Conservation (phyloP, 2,888 invertebrate species). For the Poecilobothrus nobilitatus region DNA sequence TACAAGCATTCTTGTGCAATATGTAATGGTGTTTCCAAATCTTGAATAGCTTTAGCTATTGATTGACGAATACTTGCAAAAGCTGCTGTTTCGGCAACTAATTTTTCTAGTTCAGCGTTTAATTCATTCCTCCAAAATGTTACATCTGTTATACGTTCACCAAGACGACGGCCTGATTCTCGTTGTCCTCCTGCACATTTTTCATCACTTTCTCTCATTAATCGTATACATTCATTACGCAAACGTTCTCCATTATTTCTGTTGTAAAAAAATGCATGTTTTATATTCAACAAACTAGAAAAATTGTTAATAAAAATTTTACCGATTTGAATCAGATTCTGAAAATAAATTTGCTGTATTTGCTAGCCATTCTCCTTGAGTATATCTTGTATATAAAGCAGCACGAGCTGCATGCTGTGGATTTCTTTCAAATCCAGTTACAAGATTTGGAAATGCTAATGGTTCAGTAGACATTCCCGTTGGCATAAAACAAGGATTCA, state of each 20-base stretch:
- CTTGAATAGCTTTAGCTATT: slow-evolving; percentile 56
- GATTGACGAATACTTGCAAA: slow-evolving; percentile 56
- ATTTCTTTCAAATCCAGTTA: slow-evolving; percentile 66
- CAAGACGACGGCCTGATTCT: slow-evolving; percentile 72
- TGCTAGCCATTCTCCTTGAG: slow-evolving; percentile 80
- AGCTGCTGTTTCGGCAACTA: slow-evolving; percentile 64
- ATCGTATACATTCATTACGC: slow-evolving; percentile 61
- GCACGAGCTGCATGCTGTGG: slow-evolving; percentile 67
- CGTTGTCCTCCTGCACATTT: slow-evolving; percentile 60
- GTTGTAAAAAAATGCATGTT: neutral
- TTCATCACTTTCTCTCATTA: slow-evolving; percentile 66
- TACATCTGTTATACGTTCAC: slow-evolving; percentile 77
- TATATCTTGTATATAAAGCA: slow-evolving; percentile 73
- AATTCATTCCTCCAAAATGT: slow-evolving; percentile 85
- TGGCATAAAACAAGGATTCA: slow-evolving; percentile 53
- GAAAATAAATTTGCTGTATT: slow-evolving; percentile 66
- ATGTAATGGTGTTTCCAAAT: slow-evolving; percentile 77
- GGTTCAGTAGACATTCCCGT: slow-evolving; percentile 57
- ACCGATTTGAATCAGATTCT: slow-evolving; percentile 72
- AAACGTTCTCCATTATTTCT: slow-evolving; percentile 58
- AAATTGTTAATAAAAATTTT: neutral
- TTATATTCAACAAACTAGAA: neutral
- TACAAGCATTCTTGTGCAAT: slow-evolving; percentile 85
- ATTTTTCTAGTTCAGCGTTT: slow-evolving; percentile 67
- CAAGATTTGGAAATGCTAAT: slow-evolving; percentile 64